Conservation (phyloP, 2,888 invertebrate species). For the Lasioglossum villosulum region DNA sequence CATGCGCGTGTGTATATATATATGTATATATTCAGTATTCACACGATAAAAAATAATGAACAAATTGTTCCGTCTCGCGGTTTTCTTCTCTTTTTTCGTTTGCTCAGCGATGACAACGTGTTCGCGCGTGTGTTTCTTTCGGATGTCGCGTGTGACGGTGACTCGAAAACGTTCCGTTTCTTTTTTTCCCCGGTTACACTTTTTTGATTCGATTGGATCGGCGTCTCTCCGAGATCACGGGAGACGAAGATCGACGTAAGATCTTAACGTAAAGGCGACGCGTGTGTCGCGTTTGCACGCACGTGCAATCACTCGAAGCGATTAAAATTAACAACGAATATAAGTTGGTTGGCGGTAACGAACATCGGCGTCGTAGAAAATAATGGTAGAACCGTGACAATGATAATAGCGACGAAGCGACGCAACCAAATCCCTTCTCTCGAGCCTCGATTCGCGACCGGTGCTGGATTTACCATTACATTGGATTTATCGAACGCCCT, state of each 20-base stretch:
- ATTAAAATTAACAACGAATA: slow-evolving; percentile 42
- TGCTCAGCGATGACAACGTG: slow-evolving; percentile 35
- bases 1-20: slow-evolving; percentile 82
- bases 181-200: background rate
- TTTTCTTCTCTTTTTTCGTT: background rate
- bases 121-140: slow-evolving; percentile 2
- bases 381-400: slow-evolving; percentile 37
- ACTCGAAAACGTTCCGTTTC: background rate
- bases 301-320: slow-evolving; percentile 15
- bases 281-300: slow-evolving; percentile 5
- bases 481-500: too few relatives aligned
- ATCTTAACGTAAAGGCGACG: background rate
- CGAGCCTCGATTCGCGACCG: slow-evolving; percentile 17
- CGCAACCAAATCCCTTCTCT: slow-evolving; percentile 16
- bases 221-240: background rate
- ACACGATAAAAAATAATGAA: slow-evolving; percentile 90
- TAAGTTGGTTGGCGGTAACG: slow-evolving; percentile 34
- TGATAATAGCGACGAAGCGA: slow-evolving; percentile 17
- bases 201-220: slow-evolving; percentile 4
- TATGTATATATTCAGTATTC: slow-evolving; percentile 85
- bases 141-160: background rate
- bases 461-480: background rate
- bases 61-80: slow-evolving; percentile 81
- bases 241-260: slow-evolving; percentile 37
- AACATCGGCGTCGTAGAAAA: slow-evolving; percentile 46